phyloP scores from a whole-genome alignment of 2,888 invertebrate species.

The Cataglyphis altisquamis region DNA sequence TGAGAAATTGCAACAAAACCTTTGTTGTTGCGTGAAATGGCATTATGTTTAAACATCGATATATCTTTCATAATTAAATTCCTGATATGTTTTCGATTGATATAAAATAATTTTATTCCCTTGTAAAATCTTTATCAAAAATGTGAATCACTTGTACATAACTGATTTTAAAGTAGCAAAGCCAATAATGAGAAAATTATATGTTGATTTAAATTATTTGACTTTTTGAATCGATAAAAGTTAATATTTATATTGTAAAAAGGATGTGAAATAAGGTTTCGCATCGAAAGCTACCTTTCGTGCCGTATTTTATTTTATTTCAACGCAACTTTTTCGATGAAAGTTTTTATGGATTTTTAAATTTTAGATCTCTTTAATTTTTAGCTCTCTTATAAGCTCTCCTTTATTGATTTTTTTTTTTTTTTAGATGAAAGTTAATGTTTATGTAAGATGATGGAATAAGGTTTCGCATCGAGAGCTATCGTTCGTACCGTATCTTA shows the following conservation, averaged over 20 bases:
- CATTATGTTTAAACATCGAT: constrained; percentile 4
- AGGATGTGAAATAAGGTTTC: not conserved
- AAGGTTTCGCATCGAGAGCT: not conserved
- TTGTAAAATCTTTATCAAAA: not conserved
- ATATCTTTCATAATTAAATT: constrained; percentile 33
- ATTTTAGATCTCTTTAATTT: not conserved
- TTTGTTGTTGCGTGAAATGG: not conserved
- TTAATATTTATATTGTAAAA: not conserved
- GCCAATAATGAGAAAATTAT: not conserved
- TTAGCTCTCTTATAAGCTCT: not conserved
- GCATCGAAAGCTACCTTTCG: not conserved
- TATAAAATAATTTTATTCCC: constrained; percentile 1
- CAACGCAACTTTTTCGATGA: not conserved
- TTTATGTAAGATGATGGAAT: not conserved
- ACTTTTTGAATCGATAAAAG: not conserved
- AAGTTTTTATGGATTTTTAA: not conserved
- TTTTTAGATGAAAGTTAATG: not conserved
- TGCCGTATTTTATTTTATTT: not conserved
- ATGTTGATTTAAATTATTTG: not conserved
- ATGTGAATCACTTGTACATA: not conserved
- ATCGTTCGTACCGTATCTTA: constrained; percentile 3
- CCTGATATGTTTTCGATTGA: not conserved
- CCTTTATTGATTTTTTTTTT: not conserved
- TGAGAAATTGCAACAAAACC: constrained; percentile 39
- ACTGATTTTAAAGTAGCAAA: not conserved